phyloP scores from a whole-genome alignment of 2,797 vertebrate species.

The Bucorvus abyssinicus region DNA sequence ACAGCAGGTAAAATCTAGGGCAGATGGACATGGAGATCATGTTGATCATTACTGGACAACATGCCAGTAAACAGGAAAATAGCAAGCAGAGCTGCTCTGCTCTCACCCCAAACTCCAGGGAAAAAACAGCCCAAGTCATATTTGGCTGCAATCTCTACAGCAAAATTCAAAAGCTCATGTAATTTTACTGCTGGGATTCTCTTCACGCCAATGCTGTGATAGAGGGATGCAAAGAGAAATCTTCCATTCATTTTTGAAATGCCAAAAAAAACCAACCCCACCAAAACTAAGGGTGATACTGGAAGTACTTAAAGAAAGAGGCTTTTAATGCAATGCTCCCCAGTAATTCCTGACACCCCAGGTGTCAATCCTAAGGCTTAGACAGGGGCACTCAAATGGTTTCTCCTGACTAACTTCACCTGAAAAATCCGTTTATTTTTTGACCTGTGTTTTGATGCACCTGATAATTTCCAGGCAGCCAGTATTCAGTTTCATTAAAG shows the following conservation, averaged over 20 bases:
- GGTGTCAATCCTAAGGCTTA: not conserved
- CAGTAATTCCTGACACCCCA: not conserved
- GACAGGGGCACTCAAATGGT: not conserved
- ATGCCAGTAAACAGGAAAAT: not conserved
- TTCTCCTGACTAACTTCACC: not conserved
- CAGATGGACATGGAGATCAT: not conserved
- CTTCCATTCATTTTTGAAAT: not conserved
- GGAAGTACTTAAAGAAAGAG: not conserved
- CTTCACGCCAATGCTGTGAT: not conserved
- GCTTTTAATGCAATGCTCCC: not conserved
- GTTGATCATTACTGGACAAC: not conserved
- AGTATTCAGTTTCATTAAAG: not conserved
- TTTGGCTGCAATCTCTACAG: not conserved
- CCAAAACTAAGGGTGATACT: not conserved
- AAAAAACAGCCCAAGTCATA: not conserved
- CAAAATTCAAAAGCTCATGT: not conserved
- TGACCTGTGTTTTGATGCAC: not conserved
- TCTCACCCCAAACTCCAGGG: not conserved
- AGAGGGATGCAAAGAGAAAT: not conserved
- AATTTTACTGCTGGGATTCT: not conserved
- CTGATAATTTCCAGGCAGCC: not conserved
- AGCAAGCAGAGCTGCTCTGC: not conserved
- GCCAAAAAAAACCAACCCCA: fast-evolving
- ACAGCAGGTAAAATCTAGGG: not conserved
- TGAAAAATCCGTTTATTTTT: not conserved